A percentile compares a stretch with the other conserved stretches of the same genome.
phyloP scores from a whole-genome alignment of 1,140 invertebrate species.

The Caenorhabditis latens region DNA sequence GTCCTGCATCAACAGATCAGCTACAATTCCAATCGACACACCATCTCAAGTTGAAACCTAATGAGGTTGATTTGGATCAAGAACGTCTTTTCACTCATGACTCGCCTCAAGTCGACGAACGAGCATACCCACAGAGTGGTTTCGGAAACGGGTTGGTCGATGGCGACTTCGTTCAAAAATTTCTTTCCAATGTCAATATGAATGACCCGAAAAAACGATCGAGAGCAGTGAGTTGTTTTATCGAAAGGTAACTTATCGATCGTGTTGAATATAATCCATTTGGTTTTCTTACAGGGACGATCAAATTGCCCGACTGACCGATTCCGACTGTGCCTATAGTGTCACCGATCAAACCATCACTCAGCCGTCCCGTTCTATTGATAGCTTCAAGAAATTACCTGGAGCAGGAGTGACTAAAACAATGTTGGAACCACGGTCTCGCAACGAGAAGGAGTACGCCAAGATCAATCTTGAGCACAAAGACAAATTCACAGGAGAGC shows the following conservation, averaged over 20 bases:
- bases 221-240: slow-evolving; percentile 7
- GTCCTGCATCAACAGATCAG: background rate
- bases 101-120: background rate
- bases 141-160: background rate
- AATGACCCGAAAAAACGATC: background rate
- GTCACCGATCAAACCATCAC: background rate
- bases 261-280: background rate
- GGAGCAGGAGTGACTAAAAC: slow-evolving; percentile 3
- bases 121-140: no score
- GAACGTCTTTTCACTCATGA: slow-evolving; percentile 20
- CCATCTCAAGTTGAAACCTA: slow-evolving; percentile 36
- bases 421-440: slow-evolving; percentile 3
- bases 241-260: background rate
- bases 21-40: background rate
- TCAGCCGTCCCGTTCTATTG: background rate
- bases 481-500: background rate
- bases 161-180: background rate
- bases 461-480: slow-evolving; percentile 38
- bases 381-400: background rate
- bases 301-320: background rate
- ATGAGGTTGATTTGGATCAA: slow-evolving; percentile 29
- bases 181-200: slow-evolving; percentile 1
- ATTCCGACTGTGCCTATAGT: slow-evolving; percentile 14
- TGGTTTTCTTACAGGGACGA: background rate
- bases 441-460: background rate